Conservation (phyloP, 2,797 vertebrate species). For the Natrix natrix region DNA sequence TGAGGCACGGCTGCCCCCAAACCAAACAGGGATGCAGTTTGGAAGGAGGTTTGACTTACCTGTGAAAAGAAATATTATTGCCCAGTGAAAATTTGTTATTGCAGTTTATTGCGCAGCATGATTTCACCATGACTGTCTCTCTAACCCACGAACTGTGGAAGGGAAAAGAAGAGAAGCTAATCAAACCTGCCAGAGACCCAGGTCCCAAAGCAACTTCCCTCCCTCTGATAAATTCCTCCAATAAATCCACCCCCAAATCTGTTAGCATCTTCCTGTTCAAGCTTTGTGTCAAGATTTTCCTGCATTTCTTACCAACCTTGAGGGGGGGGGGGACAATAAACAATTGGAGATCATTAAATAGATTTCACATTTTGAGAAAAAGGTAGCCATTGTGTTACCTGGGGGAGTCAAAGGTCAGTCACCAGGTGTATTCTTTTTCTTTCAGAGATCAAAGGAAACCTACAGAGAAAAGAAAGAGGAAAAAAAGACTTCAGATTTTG, state of each 20-base stretch:
- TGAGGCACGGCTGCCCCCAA: too few species aligned
- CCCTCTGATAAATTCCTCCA: not conserved
- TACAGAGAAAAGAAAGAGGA: not conserved
- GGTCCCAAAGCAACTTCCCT: not conserved
- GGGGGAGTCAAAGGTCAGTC: not conserved
- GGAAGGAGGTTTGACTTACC: not conserved
- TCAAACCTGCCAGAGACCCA: not conserved
- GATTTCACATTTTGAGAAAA: not conserved
- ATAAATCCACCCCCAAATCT: not conserved
- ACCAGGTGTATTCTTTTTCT: not conserved
- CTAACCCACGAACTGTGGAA: not conserved
- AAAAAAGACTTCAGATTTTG: not conserved
- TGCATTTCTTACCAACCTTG: not conserved
- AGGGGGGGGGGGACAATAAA: not conserved
- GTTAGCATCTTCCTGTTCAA: not conserved
- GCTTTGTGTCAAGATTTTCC: not conserved
- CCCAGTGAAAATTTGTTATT: conserved; percentile 30
- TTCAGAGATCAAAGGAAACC: not conserved
- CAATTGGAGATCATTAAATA: not conserved
- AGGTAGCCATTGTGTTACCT: not conserved
- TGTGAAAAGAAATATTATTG: conserved; percentile 35
- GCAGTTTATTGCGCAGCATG: conserved; percentile 33
- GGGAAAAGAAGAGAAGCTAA: not conserved
- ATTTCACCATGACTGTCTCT: conserved; percentile 24
- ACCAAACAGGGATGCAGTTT: too few species aligned